Conservation (phyloP, 2,113 vertebrate species). For the human (Homo sapiens) region DNA sequence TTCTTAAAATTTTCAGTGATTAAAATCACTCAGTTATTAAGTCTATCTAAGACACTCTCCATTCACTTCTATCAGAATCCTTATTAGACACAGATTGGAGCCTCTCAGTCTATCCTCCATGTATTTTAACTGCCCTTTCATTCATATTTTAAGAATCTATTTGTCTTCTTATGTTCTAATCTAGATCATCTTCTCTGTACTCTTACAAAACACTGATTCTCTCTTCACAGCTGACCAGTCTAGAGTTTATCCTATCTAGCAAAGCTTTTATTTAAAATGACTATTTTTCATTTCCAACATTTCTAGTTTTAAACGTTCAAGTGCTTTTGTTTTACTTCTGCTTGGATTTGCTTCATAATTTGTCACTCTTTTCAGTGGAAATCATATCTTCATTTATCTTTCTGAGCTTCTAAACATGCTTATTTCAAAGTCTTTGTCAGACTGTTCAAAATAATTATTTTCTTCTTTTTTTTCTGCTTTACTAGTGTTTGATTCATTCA, state of each 20-base stretch:
- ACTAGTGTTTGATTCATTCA: background rate
- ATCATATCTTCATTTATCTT: background rate
- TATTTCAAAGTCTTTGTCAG: slow-evolving; percentile 23
- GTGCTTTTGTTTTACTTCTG: background rate
- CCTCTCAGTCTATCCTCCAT: background rate
- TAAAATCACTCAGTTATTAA: background rate
- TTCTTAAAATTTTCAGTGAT: background rate
- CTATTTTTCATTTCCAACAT: background rate
- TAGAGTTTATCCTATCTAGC: background rate
- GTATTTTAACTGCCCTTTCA: background rate
- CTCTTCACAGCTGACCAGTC: background rate
- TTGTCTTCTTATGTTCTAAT: background rate
- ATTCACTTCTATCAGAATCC: background rate
- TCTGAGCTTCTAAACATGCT: background rate
- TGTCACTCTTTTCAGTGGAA: slow-evolving; percentile 8
- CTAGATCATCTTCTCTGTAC: background rate
- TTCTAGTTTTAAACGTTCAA: slow-evolving; percentile 45
- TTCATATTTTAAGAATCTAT: background rate
- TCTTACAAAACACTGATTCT: background rate
- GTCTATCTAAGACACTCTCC: background rate
- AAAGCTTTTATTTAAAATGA: background rate
- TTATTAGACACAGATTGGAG: background rate
- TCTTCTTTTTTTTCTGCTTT: background rate
- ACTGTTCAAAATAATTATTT: background rate
- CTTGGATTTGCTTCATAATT: slow-evolving; percentile 7